A percentile compares a stretch with the other conserved stretches of the same genome.
Conservation (phyloP, 2,113 vertebrate genomes). For the Girardinichthys multiradiatus region DNA sequence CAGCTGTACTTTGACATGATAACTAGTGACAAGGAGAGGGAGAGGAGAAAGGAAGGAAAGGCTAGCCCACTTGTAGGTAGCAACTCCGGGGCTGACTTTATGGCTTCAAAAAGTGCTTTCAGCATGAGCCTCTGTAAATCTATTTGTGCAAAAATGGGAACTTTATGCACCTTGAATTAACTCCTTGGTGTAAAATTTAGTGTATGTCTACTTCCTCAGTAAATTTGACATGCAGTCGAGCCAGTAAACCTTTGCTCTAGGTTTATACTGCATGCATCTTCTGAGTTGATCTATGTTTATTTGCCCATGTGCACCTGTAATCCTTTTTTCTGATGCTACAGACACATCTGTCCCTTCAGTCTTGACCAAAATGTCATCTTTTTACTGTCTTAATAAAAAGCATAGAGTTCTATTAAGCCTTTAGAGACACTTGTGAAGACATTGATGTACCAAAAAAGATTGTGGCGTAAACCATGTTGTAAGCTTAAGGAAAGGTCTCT, state of each 20-base stretch:
- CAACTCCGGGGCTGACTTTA: constrained; percentile 56
- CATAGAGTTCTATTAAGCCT: constrained; percentile 31
- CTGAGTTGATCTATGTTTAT: constrained; percentile 38
- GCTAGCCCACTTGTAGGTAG: constrained; percentile 72
- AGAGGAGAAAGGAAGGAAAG: constrained; percentile 66
- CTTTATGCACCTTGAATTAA: constrained; percentile 39
- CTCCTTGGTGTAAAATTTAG: constrained; percentile 12
- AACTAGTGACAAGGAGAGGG: constrained; percentile 70
- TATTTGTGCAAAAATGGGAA: constrained; percentile 18
- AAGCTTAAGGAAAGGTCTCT: constrained; percentile 49
- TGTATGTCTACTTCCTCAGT: constrained; percentile 9
- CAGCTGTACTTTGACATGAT: constrained; percentile 70
- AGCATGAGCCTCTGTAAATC: constrained; percentile 40
- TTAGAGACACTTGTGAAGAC: constrained; percentile 43
- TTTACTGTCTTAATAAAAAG: constrained; percentile 59
- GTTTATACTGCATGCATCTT: constrained; percentile 44
- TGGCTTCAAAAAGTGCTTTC: constrained; percentile 45
- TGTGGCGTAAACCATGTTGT: background rate
- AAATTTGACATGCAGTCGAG: constrained; percentile 28
- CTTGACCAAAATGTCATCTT: constrained; percentile 27
- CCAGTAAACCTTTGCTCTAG: constrained; percentile 37
- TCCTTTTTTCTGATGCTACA: constrained; percentile 29
- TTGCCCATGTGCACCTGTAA: constrained; percentile 39
- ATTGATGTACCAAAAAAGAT: constrained; percentile 4
- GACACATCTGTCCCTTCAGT: constrained; percentile 11